phyloP scores from a whole-genome alignment of 2,797 vertebrate genomes.

The Gobio occitaniae region DNA sequence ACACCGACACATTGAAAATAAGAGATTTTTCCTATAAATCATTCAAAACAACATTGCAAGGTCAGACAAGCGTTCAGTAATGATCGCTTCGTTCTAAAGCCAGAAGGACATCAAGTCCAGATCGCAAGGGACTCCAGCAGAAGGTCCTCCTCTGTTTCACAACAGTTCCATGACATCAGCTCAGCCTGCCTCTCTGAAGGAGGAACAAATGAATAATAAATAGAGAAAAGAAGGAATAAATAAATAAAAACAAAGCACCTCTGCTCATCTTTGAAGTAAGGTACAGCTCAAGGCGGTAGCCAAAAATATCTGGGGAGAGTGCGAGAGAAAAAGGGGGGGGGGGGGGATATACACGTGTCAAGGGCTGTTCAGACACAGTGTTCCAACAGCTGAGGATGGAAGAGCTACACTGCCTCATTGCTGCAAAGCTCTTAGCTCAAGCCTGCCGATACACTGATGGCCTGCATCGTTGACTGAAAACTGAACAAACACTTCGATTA shows the following conservation, averaged over 20 bases:
- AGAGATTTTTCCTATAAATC: neutral
- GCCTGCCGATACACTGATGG: conserved; percentile 42
- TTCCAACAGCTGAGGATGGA: conserved; percentile 39
- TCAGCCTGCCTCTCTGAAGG: conserved; percentile 41
- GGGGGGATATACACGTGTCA: conserved; percentile 42
- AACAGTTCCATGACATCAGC: conserved; percentile 55
- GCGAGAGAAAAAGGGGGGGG: neutral
- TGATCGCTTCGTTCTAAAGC: conserved; percentile 2
- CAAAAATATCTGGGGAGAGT: conserved; percentile 62
- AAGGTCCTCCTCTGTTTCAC: conserved; percentile 22
- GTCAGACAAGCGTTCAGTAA: conserved; percentile 21
- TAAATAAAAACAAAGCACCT: conserved; percentile 66
- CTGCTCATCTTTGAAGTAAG: conserved; percentile 62
- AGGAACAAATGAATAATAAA: conserved; percentile 63
- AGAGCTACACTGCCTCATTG: neutral
- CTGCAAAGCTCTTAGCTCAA: conserved; percentile 31
- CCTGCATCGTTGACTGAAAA: conserved; percentile 44
- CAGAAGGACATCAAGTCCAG: conserved; percentile 3
- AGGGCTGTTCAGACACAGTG: conserved; percentile 42
- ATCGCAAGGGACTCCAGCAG: neutral
- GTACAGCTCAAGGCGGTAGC: conserved; percentile 61
- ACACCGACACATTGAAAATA: neutral
- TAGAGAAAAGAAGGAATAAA: conserved; percentile 61
- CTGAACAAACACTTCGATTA: conserved; percentile 32
- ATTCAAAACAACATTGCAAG: conserved; percentile 10